A percentile compares a stretch with the other conserved stretches of the same genome.
Evolutionary conservation across 2,888 invertebrate genomes (phyloP).

Genomic region (Aporophyla lueneburgensis): DNA sequence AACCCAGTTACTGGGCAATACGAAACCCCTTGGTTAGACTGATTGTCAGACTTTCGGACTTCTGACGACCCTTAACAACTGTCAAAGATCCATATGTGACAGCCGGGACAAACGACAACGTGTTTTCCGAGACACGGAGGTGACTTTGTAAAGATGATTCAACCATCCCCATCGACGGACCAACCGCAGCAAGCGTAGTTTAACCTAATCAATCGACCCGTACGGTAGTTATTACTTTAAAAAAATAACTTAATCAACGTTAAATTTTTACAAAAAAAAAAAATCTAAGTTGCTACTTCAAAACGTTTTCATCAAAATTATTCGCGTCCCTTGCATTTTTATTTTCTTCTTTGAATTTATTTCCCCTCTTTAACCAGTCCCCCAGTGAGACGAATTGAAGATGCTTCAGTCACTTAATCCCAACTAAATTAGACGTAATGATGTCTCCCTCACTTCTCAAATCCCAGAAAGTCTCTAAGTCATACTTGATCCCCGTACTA

Average conservation of each 20-base stretch:
- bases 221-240: no score
- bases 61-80: no score
- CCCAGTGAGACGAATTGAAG: slow-evolving; percentile 49
- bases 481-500: slow-evolving; percentile 60
- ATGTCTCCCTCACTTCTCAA: slow-evolving; percentile 39
- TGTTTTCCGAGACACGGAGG: no score
- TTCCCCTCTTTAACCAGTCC: slow-evolving; percentile 2
- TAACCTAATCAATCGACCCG: no score
- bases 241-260: background rate
- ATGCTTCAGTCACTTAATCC: slow-evolving; percentile 46
- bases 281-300: background rate
- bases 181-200: no score
- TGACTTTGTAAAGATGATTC: no score
- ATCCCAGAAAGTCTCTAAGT: slow-evolving; percentile 52
- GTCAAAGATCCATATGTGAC: no score
- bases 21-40: no score
- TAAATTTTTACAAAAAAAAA: background rate
- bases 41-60: no score
- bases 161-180: no score
- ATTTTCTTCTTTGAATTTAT: slow-evolving; percentile 5
- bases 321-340: background rate
- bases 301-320: background rate
- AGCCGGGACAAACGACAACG: no score
- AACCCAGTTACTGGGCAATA: no score
- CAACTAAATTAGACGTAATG: slow-evolving; percentile 57